These are phyloP conservation scores for Parnassius smintheus DNA, from an alignment of 2,888 invertebrate genomes.

Conservation along the genomic window DNA sequence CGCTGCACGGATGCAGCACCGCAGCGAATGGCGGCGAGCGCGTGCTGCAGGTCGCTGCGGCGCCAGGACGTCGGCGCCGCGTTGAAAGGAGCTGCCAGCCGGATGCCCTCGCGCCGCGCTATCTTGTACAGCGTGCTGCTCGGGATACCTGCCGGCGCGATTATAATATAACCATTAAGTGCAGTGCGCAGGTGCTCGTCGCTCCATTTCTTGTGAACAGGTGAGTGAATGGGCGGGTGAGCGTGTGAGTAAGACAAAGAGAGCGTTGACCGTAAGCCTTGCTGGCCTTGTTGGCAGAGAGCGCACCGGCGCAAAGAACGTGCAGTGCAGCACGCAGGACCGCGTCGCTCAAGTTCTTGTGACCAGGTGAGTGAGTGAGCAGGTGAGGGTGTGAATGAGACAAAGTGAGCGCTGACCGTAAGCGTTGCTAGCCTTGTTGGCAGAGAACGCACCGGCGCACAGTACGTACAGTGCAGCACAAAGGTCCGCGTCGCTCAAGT, in stretches of 20 bases:
- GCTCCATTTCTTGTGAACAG: background rate
- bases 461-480: constrained; percentile 91
- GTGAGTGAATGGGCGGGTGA: background rate
- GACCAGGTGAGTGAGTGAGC: background rate
- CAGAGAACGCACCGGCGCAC: constrained; percentile 91
- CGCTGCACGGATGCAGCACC: constrained; percentile 92
- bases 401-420: constrained; percentile 76
- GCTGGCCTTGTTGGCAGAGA: constrained; percentile 95
- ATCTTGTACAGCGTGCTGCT: constrained; percentile 96
- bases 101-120: constrained; percentile 93
- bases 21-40: constrained; percentile 89
- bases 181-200: background rate
- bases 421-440: constrained; percentile 95
- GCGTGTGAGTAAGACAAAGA: background rate
- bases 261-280: constrained; percentile 86
- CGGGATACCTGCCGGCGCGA: constrained; percentile 84
- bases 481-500: constrained; percentile 93
- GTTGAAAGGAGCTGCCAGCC: constrained; percentile 94
- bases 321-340: constrained; percentile 91
- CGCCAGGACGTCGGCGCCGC: constrained; percentile 95
- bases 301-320: constrained; percentile 90
- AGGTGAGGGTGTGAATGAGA: background rate
- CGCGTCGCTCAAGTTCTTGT: constrained; percentile 92
- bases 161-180: background rate
- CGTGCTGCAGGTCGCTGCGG: constrained; percentile 90